phyloP scores from a whole-genome alignment of 2,888 invertebrate genomes.

The Lithosia quadra region DNA sequence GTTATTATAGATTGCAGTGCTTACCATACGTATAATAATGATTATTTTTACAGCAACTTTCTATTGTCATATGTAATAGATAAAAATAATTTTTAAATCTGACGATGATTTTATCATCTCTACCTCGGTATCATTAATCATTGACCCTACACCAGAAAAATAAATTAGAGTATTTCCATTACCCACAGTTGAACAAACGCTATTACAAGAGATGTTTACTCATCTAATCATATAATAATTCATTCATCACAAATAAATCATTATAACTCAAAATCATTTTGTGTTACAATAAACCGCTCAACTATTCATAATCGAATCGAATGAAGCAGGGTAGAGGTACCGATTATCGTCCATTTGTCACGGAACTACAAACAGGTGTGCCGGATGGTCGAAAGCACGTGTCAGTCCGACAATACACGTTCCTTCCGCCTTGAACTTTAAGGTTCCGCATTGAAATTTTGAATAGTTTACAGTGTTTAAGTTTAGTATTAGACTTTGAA shows the following conservation, averaged over 20 bases:
- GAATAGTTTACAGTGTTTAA: not conserved
- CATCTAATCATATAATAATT: not conserved
- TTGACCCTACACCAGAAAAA: not conserved
- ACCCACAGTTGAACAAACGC: not conserved
- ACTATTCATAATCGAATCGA: conserved; percentile 15
- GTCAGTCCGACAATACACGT: conserved; percentile 62
- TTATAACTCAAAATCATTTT: conserved; percentile 21
- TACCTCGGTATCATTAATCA: not conserved
- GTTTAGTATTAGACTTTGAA: not conserved
- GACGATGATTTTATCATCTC: not conserved
- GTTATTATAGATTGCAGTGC: not conserved
- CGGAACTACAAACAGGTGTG: conserved; percentile 69
- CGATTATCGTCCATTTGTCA: conserved; percentile 57
- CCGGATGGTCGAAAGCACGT: conserved; percentile 69
- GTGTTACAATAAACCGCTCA: conserved; percentile 4
- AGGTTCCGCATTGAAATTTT: conserved; percentile 30
- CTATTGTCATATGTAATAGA: not conserved
- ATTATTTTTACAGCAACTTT: not conserved
- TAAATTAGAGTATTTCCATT: not conserved
- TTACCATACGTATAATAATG: too few species aligned
- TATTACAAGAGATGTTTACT: not conserved
- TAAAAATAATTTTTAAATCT: not conserved
- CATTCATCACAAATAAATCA: conserved; percentile 11
- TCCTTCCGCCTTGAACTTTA: conserved; percentile 67
- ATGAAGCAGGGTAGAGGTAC: conserved; percentile 20